Conservation (phyloP, 2,113 vertebrate species). For the Nesospiza acunhae region DNA sequence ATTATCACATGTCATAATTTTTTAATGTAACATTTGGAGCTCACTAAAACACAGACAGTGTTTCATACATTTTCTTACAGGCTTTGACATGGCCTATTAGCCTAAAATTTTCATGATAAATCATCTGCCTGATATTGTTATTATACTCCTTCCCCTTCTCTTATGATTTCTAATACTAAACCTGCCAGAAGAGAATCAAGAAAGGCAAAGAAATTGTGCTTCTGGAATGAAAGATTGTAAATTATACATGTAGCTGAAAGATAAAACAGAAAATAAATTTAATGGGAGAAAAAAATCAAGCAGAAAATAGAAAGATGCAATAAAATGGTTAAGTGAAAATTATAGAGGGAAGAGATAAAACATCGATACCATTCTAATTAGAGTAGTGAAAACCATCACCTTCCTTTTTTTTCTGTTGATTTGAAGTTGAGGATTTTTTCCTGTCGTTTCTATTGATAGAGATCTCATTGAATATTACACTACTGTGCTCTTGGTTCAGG, state of each 20-base stretch:
- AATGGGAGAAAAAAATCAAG: neutral
- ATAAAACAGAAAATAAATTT: slow-evolving; percentile 19
- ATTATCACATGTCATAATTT: neutral
- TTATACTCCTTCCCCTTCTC: neutral
- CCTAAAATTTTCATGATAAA: neutral
- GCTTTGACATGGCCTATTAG: neutral
- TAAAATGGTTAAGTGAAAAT: neutral
- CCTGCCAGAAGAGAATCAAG: neutral
- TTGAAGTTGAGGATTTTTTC: neutral
- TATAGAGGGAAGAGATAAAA: neutral
- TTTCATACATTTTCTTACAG: neutral
- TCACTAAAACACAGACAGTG: neutral
- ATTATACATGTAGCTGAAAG: neutral
- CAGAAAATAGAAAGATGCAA: neutral
- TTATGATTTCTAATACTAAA: neutral
- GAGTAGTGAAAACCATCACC: neutral
- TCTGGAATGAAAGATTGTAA: neutral
- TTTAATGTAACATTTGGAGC: neutral
- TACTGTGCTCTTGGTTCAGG: neutral
- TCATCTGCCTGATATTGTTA: neutral
- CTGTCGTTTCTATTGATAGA: neutral
- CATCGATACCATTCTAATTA: neutral
- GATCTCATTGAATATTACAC: neutral
- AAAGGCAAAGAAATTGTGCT: neutral
- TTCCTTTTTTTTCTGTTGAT: neutral